Evolutionary conservation across 2,888 invertebrate species (phyloP).

Genomic region (Drymonia ruficornis): DNA sequence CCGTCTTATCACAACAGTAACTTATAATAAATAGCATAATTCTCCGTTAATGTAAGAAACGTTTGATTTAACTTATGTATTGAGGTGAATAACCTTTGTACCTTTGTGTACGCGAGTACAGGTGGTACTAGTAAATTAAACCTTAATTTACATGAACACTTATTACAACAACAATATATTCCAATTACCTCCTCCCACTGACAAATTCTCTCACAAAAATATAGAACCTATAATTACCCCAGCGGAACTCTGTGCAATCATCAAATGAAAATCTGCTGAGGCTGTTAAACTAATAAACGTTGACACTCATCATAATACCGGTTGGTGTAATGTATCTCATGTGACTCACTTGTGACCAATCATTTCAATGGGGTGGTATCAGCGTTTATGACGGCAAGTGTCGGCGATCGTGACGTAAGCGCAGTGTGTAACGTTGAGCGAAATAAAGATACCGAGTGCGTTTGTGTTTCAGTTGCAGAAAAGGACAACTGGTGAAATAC

Average conservation of each 20-base stretch:
- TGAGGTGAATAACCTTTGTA: neutral
- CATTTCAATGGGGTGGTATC: constrained; percentile 10
- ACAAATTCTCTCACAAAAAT: too few species aligned
- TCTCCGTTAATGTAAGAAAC: constrained; percentile 4
- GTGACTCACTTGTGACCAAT: constrained; percentile 7
- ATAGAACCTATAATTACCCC: too few species aligned
- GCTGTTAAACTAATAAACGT: too few species aligned
- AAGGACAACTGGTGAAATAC: neutral
- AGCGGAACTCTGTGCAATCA: neutral
- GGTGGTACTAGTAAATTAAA: neutral
- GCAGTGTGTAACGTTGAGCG: constrained; percentile 13
- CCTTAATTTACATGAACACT: too few species aligned
- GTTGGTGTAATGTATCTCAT: too few species aligned
- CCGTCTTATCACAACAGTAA: neutral
- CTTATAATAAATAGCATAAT: constrained; percentile 21
- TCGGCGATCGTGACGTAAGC: constrained; percentile 34
- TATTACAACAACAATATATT: too few species aligned
- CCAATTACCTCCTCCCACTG: too few species aligned
- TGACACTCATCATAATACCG: neutral
- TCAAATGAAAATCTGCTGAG: neutral
- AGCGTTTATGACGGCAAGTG: constrained; percentile 31
- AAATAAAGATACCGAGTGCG: neutral
- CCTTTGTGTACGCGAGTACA: neutral
- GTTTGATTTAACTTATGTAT: neutral
- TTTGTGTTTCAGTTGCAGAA: neutral